These are phyloP conservation scores for Steinernema scapterisci DNA, from an alignment of 2,888 invertebrate species.

Conservation along the genomic window DNA sequence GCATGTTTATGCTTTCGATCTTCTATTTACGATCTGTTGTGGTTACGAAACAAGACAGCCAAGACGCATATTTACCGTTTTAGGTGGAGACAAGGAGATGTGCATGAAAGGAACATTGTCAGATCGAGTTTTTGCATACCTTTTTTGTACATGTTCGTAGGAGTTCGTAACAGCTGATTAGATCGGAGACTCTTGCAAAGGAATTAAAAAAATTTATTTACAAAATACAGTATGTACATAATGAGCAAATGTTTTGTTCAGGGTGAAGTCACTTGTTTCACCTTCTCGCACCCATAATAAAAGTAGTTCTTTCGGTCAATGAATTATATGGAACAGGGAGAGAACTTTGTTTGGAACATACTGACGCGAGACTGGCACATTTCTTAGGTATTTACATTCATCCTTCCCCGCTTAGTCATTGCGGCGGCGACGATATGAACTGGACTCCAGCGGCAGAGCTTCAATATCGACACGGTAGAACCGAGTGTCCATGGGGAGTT, in stretches of 20 bases:
- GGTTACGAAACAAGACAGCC: too few relatives aligned
- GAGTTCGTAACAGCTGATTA: too few relatives aligned
- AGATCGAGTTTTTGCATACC: too few relatives aligned
- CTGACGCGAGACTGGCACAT: not conserved
- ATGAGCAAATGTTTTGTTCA: not conserved
- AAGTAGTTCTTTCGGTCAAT: too few relatives aligned
- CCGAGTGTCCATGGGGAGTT: constrained; percentile 58
- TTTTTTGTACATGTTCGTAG: too few relatives aligned
- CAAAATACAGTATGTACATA: not conserved
- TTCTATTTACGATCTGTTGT: too few relatives aligned
- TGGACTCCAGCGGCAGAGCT: constrained; percentile 45
- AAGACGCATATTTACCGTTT: too few relatives aligned
- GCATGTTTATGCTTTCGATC: too few relatives aligned
- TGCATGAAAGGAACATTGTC: too few relatives aligned
- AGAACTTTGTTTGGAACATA: not conserved
- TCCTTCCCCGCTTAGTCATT: not conserved
- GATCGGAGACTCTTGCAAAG: too few relatives aligned
- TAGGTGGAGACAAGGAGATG: too few relatives aligned
- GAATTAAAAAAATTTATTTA: too few relatives aligned
- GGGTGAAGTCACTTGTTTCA: not conserved
- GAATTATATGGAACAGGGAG: not conserved
- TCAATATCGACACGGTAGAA: constrained; percentile 64
- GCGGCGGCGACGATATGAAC: constrained; percentile 15
- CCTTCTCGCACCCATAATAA: not conserved
- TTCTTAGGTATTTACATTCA: not conserved